phyloP scores from a whole-genome alignment of 2,113 vertebrate species.

The Micronycteris hirsuta region DNA sequence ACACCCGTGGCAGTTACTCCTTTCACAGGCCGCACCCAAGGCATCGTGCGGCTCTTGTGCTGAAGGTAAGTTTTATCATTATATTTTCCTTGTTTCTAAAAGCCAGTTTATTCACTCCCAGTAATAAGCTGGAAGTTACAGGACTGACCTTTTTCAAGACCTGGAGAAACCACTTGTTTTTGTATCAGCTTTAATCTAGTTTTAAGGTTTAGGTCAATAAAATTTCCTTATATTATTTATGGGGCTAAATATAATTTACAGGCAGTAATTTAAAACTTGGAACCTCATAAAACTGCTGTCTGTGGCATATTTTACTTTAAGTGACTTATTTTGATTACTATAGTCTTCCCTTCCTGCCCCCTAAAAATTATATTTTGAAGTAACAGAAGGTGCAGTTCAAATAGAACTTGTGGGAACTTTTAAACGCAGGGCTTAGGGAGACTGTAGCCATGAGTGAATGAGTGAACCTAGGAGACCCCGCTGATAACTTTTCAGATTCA shows the following conservation, averaged over 20 bases:
- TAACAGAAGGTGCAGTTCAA: background rate
- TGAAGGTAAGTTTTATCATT: constrained; percentile 35
- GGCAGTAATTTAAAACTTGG: background rate
- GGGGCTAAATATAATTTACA: background rate
- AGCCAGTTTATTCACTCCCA: background rate
- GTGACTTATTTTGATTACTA: background rate
- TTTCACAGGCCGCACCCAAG: background rate
- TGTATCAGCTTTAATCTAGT: background rate
- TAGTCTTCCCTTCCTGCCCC: background rate
- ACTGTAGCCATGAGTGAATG: background rate
- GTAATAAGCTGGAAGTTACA: background rate
- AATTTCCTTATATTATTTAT: background rate
- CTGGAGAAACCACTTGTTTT: background rate
- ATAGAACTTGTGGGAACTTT: background rate
- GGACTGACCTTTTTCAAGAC: background rate
- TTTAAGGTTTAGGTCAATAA: background rate
- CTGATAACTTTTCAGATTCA: background rate
- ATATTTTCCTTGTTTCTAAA: background rate
- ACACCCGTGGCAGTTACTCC: background rate
- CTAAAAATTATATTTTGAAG: background rate
- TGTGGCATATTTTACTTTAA: background rate
- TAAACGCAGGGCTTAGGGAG: background rate
- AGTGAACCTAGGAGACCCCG: background rate
- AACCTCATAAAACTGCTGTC: background rate
- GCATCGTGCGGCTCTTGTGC: background rate